phyloP scores from a whole-genome alignment of 2,113 vertebrate species.

The Acinonyx jubatus region DNA sequence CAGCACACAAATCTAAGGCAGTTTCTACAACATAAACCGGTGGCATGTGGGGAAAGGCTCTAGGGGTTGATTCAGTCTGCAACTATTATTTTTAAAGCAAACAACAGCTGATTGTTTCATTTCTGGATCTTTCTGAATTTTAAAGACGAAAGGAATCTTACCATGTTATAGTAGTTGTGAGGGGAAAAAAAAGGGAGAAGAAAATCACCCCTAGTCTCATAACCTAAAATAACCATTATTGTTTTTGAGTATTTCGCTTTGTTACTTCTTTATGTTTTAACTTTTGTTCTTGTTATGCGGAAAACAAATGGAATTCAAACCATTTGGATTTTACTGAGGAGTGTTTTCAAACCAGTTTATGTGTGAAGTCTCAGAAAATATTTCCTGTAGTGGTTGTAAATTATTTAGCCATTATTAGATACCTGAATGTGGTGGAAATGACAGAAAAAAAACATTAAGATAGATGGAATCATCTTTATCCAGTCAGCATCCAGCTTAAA shows the following conservation, averaged over 20 bases:
- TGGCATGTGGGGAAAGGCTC: background rate
- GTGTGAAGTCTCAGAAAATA: slow-evolving; percentile 51
- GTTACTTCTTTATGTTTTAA: slow-evolving; percentile 10
- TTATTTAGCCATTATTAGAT: slow-evolving; percentile 66
- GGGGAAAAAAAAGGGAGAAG: background rate
- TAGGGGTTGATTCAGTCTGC: background rate
- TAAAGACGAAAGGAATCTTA: slow-evolving; percentile 44
- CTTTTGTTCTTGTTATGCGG: slow-evolving; percentile 50
- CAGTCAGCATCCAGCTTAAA: slow-evolving; percentile 41
- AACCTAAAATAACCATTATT: slow-evolving; percentile 49
- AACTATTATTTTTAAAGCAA: slow-evolving; percentile 61
- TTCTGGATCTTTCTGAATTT: slow-evolving; percentile 55
- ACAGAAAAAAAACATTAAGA: slow-evolving; percentile 41
- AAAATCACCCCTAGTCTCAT: background rate
- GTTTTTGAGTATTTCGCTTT: background rate
- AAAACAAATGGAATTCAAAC: slow-evolving; percentile 55
- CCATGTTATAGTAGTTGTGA: background rate
- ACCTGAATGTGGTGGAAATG: background rate
- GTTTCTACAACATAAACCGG: background rate
- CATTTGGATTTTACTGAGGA: slow-evolving; percentile 23
- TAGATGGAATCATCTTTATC: slow-evolving; percentile 24
- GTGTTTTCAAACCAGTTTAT: slow-evolving; percentile 18
- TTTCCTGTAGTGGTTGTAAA: slow-evolving; percentile 42
- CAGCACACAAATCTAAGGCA: slow-evolving; percentile 6
- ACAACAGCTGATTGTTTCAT: slow-evolving; percentile 54